A percentile compares a stretch with the other conserved stretches of the same genome.
These are phyloP conservation scores for Polyommatus iphigenia DNA, from an alignment of 2,888 invertebrate species.

Conservation along the genomic window DNA sequence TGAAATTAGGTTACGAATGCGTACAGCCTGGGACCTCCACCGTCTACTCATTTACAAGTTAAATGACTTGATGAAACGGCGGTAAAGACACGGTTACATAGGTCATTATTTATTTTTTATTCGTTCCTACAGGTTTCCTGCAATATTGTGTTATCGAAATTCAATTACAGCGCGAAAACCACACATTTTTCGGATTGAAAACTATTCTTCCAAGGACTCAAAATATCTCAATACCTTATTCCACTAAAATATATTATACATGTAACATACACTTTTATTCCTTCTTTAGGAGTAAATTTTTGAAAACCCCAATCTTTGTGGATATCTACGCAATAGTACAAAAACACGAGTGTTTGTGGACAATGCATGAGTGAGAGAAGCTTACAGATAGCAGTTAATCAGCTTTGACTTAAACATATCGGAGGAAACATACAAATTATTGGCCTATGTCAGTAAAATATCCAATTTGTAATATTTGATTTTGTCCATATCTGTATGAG, in stretches of 20 bases:
- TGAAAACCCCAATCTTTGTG: not conserved
- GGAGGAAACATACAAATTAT: too few relatives aligned
- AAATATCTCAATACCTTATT: too few relatives aligned
- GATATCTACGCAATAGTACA: not conserved
- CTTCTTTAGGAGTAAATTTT: not conserved
- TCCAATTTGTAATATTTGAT: not conserved
- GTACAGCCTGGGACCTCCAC: not conserved
- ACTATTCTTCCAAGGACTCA: too few relatives aligned
- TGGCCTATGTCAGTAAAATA: not conserved
- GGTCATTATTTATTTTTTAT: not conserved
- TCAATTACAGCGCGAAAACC: too few relatives aligned
- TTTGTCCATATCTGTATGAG: not conserved
- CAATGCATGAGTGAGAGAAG: too few relatives aligned
- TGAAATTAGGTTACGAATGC: not conserved
- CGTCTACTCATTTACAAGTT: conserved; percentile 14
- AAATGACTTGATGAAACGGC: conserved; percentile 3
- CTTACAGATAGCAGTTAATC: too few relatives aligned
- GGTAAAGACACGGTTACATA: not conserved
- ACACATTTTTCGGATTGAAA: too few relatives aligned
- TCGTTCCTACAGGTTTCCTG: too few relatives aligned
- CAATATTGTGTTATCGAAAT: too few relatives aligned
- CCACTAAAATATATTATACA: too few relatives aligned
- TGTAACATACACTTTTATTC: not conserved
- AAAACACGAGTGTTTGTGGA: too few relatives aligned
- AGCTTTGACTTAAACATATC: too few relatives aligned